Evolutionary conservation across 2,797 vertebrate genomes (phyloP), one percentile per base, ranked within the genome.

Genomic region (Diceros bicornis): DNA sequence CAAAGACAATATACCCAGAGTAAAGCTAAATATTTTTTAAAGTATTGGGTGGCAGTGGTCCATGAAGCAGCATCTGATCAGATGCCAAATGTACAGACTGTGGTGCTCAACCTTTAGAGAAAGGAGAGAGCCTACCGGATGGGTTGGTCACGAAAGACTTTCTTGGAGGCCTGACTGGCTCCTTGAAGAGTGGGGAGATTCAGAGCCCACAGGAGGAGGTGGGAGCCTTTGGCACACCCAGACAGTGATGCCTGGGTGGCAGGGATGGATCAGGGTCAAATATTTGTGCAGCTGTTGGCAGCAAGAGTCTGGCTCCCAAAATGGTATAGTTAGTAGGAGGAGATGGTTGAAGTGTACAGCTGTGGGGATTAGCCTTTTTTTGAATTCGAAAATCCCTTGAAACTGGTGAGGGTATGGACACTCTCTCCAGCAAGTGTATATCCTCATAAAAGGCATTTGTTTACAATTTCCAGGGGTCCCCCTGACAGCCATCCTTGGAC

Each of bases 1-100:
- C 57, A 82, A 71, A 95, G 47, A 72, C 69, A 59, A 0, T 62
- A 29, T 85, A 41, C 78, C 47, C 72, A 64, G 34, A 66, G 34
- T 87, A 62, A 92, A 96, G 23, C n/a, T 29, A 64, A 68, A 32
- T 17, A 1, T 91, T 96, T 74, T 95, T 90, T 3, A 12, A 84
- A 86, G n/a, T 78, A 23, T 47, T 69, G 29, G 2, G 57, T 89
- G 41, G 37, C 41, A 66, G n/a, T 74, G 59, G 21, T 95, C 69
- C n/a, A 20, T 77, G 71, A 82, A 83, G 41, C 44, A 81, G 34
- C 25, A 55, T 50, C 57, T 72, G 25, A 68, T 94, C 78, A 94
- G 55, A 91, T 94, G 95, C 29, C 16, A 32, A 17, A 64, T 59
- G 25, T 91, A 8, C 29, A 66, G 66, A 32, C 23, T 11, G 1